Evolutionary conservation across 2,113 vertebrate genomes (phyloP), one percentile per base, ranked within the genome.

Genomic region (Arenaria interpres): DNA sequence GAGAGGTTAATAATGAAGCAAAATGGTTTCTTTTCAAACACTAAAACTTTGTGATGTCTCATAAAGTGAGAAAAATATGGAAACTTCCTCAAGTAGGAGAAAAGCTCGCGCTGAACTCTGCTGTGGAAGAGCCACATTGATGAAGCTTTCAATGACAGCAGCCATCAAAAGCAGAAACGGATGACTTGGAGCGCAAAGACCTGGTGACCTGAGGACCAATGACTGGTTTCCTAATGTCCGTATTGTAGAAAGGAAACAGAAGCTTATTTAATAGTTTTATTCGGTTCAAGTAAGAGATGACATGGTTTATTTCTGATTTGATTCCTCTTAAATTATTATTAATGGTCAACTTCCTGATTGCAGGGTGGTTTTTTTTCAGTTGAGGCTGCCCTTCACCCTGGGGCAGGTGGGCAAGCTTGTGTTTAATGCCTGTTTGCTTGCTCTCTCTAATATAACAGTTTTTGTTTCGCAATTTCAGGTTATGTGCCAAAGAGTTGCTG

Each of bases 251-350:
- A 63, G 75, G 64, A 95, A 67, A 69, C 30, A 72, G 78, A 28
- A 73, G 66, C 67, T 91, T 93, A 75, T 89, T 88, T 82, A 67
- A 53, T 88, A 80, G 89, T 94, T 84, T 91, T 88, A 23, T 74
- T 74, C 21, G 1, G 50, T 63, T 96, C 76, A 88, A 90, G 66
- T 72, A 73, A 79, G 66, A 62, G 30, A 63, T 2, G 1, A 79
- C 45, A 54, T 25, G 59, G 89, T 79, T 94, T 87, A 72, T 57
- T 95, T 87, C 71, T 89, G 74, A 50, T 87, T 91, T 85, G 63
- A 88, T 96, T 89, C 81, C 85, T 96, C 63, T 85, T 95, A 95
- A 96, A 50, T 95, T 96, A 89, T 91, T 97, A 17, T 89, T 89
- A 66, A 57, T 14, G 50, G 51, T 64, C 92, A 76, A 3, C 45